A percentile compares a stretch with the other conserved stretches of the same genome.
Conservation (phyloP, 2,888 invertebrate genomes). For the Lumbricus terrestris region DNA sequence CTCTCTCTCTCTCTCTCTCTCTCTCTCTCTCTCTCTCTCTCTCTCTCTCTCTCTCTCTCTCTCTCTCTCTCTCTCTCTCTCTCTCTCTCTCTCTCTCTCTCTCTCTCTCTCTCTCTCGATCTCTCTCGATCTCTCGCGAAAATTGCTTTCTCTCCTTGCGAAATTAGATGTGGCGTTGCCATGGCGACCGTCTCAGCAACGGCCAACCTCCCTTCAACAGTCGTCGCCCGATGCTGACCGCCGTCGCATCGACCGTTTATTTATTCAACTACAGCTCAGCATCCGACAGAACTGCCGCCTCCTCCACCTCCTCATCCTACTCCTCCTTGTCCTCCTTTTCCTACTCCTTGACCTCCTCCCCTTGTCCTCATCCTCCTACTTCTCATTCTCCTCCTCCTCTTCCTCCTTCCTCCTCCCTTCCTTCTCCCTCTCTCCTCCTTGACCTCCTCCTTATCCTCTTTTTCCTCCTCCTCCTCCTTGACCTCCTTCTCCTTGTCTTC, state of each 20-base stretch:
- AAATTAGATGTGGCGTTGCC: constrained; percentile 14
- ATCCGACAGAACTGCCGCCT: background rate
- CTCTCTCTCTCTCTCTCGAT: background rate
- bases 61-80: background rate
- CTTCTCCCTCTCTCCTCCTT: too few species aligned
- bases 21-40: background rate
- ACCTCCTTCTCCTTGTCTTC: too few species aligned
- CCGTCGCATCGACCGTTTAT: background rate
- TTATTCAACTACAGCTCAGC: background rate
- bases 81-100: background rate
- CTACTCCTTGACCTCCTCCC: too few species aligned
- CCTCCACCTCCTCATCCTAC: too few species aligned
- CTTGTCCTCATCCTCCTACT: too few species aligned
- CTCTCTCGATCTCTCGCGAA: too few species aligned
- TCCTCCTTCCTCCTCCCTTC: too few species aligned
- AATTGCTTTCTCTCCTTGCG: constrained; percentile 11
- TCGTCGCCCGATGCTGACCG: background rate
- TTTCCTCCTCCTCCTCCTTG: too few species aligned
- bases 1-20: background rate
- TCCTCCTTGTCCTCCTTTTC: too few species aligned
- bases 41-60: background rate
- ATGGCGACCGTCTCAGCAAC: background rate
- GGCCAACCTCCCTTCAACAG: background rate
- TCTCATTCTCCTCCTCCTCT: too few species aligned
- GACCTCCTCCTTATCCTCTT: too few species aligned